Percentiles rank a stretch among this genome's conserved stretches.
These are phyloP conservation scores for Taenioides sp. DNA, from an alignment of 2,797 vertebrate genomes.

Conservation along the genomic window DNA sequence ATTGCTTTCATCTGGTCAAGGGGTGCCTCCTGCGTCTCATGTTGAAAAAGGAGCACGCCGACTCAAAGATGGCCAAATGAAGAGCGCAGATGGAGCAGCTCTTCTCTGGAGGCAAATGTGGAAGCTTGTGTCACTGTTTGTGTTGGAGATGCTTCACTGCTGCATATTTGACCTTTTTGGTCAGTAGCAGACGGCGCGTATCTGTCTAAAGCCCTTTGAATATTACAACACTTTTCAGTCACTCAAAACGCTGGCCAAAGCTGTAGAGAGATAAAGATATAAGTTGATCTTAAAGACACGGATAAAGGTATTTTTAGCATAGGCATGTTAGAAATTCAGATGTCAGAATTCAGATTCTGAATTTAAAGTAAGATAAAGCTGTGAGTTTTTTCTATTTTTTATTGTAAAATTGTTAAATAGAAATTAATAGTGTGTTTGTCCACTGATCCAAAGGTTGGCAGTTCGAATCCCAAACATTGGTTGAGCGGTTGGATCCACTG, in stretches of 20 bases:
- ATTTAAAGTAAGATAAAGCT: no score
- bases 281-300: neutral
- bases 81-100: slow-evolving; percentile 49
- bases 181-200: slow-evolving; percentile 33
- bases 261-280: neutral
- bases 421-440: no score
- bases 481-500: no score
- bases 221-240: slow-evolving; percentile 19
- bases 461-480: no score
- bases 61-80: slow-evolving; percentile 53
- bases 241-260: neutral
- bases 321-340: no score
- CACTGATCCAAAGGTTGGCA: no score
- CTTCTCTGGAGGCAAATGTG: slow-evolving; percentile 61
- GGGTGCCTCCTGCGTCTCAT: slow-evolving; percentile 56
- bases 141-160: slow-evolving; percentile 58
- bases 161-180: slow-evolving; percentile 59
- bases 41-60: slow-evolving; percentile 61
- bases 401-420: no score
- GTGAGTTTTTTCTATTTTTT: no score
- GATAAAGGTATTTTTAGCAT: no score
- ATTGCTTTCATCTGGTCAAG: slow-evolving; percentile 74
- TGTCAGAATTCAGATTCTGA: no score
- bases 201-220: slow-evolving; percentile 29
- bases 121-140: slow-evolving; percentile 58